A percentile compares a stretch with the other conserved stretches of the same genome.
Conservation (phyloP, 2,113 vertebrate genomes). For the Grammomys dolichurus region DNA sequence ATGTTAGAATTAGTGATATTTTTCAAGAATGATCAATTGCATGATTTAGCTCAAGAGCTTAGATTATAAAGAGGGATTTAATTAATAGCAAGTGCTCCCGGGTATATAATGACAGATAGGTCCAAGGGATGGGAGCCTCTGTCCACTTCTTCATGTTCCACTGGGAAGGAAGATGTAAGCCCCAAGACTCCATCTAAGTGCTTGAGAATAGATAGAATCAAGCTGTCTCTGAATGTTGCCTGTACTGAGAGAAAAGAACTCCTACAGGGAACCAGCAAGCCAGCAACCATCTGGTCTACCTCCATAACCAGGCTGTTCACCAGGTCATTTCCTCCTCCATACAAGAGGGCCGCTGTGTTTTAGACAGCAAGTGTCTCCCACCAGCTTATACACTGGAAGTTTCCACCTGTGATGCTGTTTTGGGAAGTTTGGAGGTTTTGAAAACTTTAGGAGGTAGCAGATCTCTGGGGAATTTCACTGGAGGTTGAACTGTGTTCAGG, state of each 20-base stretch:
- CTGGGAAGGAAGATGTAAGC: constrained; percentile 78
- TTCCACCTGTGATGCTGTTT: neutral
- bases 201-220: constrained; percentile 11
- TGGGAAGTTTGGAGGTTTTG: neutral
- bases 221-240: neutral
- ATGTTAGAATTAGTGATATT: constrained; percentile 85
- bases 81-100: constrained; percentile 87
- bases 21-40: constrained; percentile 92
- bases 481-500: neutral
- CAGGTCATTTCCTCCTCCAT: constrained; percentile 21
- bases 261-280: neutral
- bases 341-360: neutral
- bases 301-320: neutral
- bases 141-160: constrained; percentile 81
- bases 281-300: neutral
- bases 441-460: neutral
- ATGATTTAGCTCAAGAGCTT: constrained; percentile 88
- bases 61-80: constrained; percentile 88
- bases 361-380: neutral
- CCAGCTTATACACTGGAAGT: neutral
- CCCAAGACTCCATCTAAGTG: constrained; percentile 71
- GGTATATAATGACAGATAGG: constrained; percentile 87
- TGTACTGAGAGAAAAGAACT: neutral
- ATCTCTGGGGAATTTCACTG: neutral
- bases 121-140: constrained; percentile 72